Percentiles rank a stretch among this genome's conserved stretches.
Conservation (phyloP, 2,797 vertebrate genomes). For the Lacerta agilis region DNA sequence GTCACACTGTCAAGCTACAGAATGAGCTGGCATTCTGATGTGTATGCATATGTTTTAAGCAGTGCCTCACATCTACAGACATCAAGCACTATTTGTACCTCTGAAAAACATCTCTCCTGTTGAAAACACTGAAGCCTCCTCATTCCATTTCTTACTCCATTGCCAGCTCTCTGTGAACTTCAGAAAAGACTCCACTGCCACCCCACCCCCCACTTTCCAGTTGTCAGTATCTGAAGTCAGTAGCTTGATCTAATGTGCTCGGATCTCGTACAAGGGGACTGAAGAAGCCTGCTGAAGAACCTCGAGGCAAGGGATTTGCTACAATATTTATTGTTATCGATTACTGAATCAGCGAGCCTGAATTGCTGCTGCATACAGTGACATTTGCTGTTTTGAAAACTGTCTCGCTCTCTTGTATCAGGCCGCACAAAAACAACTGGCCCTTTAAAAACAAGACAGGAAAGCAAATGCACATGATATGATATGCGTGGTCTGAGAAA, state of each 20-base stretch:
- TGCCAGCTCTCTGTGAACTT: not conserved
- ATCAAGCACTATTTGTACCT: not conserved
- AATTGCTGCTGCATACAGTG: not conserved
- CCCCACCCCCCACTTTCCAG: not conserved
- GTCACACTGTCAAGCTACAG: not conserved
- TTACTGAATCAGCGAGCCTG: conserved; percentile 16
- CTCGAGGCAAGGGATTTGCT: conserved; percentile 46
- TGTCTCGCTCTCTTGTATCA: not conserved
- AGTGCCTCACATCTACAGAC: not conserved
- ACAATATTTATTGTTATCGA: conserved; percentile 53
- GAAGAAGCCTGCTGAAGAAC: conserved; percentile 29
- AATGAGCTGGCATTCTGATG: not conserved
- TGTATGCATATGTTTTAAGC: not conserved
- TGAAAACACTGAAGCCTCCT: not conserved
- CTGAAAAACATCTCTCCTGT: not conserved
- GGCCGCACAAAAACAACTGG: not conserved
- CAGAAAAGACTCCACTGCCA: not conserved
- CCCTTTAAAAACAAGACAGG: not conserved
- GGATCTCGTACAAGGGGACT: not conserved
- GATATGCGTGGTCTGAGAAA: not conserved
- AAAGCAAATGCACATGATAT: too few relatives aligned
- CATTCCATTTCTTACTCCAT: conserved; percentile 32
- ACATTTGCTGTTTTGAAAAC: conserved; percentile 1
- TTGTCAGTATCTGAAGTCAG: conserved; percentile 8
- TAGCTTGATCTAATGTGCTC: not conserved